These are phyloP conservation scores for Platalea minor DNA, from an alignment of 2,797 vertebrate species.

Conservation along the genomic window DNA sequence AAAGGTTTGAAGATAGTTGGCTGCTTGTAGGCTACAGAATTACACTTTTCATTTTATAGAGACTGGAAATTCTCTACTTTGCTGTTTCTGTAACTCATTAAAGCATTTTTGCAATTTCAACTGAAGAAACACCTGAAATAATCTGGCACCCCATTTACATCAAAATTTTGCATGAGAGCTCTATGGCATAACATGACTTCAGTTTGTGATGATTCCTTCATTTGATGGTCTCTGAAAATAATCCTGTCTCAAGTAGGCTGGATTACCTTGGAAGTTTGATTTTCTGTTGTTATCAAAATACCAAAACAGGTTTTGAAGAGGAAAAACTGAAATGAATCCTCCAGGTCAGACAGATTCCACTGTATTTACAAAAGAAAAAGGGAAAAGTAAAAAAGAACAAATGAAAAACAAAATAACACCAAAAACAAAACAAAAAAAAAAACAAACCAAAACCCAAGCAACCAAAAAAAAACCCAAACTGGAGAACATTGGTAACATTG, in stretches of 20 bases:
- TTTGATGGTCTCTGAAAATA: background rate
- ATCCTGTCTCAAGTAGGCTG: background rate
- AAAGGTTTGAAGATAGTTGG: background rate
- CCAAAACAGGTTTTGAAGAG: background rate
- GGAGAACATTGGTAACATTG: background rate
- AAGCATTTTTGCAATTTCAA: background rate
- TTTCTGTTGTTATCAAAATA: background rate
- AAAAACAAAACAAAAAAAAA: background rate
- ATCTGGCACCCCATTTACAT: background rate
- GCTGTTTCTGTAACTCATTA: background rate
- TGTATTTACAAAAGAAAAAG: background rate
- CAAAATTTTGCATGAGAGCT: background rate
- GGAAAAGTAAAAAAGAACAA: background rate
- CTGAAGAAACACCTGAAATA: background rate
- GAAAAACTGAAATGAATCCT: background rate
- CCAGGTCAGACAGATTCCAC: background rate
- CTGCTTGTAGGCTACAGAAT: background rate
- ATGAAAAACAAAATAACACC: accelerated
- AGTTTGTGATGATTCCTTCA: background rate
- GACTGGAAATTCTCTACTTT: background rate
- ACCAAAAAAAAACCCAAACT: accelerated
- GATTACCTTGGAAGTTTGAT: background rate
- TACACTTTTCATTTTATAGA: background rate
- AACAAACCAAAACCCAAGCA: background rate
- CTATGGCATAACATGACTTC: background rate